phyloP scores from a whole-genome alignment of 2,113 vertebrate species.

The Phylloscopus whistleri region DNA sequence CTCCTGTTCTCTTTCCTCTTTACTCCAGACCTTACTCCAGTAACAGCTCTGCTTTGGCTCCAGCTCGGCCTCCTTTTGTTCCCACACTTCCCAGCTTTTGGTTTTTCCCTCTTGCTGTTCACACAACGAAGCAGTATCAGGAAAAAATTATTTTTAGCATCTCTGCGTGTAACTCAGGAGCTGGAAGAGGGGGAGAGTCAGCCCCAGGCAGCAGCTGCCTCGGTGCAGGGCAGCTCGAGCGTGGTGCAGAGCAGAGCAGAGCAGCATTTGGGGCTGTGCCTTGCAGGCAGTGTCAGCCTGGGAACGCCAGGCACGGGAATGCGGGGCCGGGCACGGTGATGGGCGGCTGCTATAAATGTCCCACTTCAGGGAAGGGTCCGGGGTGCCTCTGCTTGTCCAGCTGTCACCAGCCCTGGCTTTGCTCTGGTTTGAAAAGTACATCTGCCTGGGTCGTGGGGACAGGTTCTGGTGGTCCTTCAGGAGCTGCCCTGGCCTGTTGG shows the following conservation, averaged over 20 bases:
- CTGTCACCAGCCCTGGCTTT: background rate
- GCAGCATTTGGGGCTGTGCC: background rate
- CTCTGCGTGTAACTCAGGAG: background rate
- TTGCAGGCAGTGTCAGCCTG: background rate
- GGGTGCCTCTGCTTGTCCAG: background rate
- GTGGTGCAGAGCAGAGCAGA: background rate
- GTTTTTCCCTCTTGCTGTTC: background rate
- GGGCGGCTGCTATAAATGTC: background rate
- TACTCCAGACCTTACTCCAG: background rate
- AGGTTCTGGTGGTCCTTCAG: background rate
- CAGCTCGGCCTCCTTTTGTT: background rate
- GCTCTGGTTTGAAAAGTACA: background rate
- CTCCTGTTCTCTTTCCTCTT: background rate
- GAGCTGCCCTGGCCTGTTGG: background rate
- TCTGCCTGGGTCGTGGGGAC: background rate
- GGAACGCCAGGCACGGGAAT: background rate
- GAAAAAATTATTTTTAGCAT: background rate
- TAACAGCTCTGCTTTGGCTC: background rate
- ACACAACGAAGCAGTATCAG: background rate
- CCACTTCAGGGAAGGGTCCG: background rate
- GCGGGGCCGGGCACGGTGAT: rapidly evolving
- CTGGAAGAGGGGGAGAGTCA: background rate
- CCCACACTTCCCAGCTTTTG: background rate
- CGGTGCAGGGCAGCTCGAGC: rapidly evolving
- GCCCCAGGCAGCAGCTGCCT: background rate